phyloP scores from a whole-genome alignment of 2,888 invertebrate genomes.

The Alviniconcha strummeri region DNA sequence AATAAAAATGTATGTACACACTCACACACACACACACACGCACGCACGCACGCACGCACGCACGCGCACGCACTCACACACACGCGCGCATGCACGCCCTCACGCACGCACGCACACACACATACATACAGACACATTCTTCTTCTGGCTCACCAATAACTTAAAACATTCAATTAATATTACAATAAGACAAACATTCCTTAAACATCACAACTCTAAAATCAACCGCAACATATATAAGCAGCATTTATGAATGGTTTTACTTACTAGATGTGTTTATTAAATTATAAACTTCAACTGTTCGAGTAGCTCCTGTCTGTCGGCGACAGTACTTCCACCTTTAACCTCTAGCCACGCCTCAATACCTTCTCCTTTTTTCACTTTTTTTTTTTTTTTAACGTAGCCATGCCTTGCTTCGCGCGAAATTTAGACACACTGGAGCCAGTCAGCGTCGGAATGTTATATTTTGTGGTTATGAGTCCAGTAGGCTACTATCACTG shows the following conservation, averaged over 20 bases:
- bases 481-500: too few relatives aligned
- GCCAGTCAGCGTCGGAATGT: constrained; percentile 75
- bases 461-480: too few relatives aligned
- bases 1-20: not conserved
- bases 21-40: constrained; percentile 8
- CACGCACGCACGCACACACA: not conserved
- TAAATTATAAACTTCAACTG: too few relatives aligned
- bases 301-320: too few relatives aligned
- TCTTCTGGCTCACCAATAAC: not conserved
- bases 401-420: constrained; percentile 82
- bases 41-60: constrained; percentile 7
- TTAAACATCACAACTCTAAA: not conserved
- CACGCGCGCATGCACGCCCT: not conserved
- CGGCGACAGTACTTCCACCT: too few relatives aligned
- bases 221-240: not conserved
- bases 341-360: too few relatives aligned
- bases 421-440: too few relatives aligned
- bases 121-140: not conserved
- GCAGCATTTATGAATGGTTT: not conserved
- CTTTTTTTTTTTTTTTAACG: constrained; percentile 73
- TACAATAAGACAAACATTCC: not conserved
- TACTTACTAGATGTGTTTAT: too few relatives aligned
- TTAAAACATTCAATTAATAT: not conserved
- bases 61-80: not conserved
- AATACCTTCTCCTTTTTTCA: too few relatives aligned